These are phyloP conservation scores for Drymodes brunneopygia DNA, from an alignment of 2,113 vertebrate species.

Conservation along the genomic window DNA sequence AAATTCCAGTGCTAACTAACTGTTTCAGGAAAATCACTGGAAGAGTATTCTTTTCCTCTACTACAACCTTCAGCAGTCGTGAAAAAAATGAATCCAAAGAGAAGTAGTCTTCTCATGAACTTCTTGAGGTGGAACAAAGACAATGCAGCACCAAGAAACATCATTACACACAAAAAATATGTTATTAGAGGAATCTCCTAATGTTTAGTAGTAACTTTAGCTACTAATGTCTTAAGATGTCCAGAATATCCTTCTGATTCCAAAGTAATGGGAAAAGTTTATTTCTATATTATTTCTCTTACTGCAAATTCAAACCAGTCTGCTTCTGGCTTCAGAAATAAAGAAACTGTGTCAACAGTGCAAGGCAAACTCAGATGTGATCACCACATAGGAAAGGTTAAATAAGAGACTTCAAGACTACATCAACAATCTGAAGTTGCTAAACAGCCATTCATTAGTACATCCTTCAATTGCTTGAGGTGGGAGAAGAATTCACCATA, in stretches of 20 bases:
- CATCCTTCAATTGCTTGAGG: not conserved
- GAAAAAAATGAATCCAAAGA: not conserved
- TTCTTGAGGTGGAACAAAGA: not conserved
- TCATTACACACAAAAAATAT: not conserved
- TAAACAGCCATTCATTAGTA: not conserved
- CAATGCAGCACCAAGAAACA: not conserved
- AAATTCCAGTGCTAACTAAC: not conserved
- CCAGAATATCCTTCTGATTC: not conserved
- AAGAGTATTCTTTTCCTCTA: not conserved
- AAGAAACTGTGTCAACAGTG: rapidly evolving
- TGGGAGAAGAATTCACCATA: not conserved
- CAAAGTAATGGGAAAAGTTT: not conserved
- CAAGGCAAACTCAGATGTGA: not conserved
- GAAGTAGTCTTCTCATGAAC: not conserved
- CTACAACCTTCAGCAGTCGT: not conserved
- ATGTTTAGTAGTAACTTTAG: not conserved
- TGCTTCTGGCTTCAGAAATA: not conserved
- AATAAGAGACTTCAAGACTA: not conserved
- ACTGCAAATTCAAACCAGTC: not conserved
- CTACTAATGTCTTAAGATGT: not conserved
- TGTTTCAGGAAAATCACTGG: not conserved
- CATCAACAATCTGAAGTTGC: not conserved
- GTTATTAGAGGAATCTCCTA: not conserved
- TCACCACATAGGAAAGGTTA: not conserved
- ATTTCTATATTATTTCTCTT: not conserved